Base-by-base conservation (phyloP, 2,888 invertebrate species). In the Gryllus longicercus region DNA sequence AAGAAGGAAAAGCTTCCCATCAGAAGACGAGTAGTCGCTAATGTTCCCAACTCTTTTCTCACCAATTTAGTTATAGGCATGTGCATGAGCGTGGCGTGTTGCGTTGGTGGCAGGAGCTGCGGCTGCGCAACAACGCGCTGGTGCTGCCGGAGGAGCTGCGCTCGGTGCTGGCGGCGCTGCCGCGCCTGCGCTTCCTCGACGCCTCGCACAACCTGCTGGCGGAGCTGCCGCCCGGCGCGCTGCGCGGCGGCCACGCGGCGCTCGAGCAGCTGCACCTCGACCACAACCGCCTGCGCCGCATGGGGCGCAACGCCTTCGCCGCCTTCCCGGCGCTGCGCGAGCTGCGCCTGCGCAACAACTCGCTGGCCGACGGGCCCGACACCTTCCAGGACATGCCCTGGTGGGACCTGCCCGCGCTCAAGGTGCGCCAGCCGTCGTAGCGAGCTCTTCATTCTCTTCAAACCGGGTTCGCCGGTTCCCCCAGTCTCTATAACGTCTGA, bases 241-340 rank as follows among this genome's bases (percentile, higher is more conserved):
- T 96, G 14, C 89, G 93, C 84, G 95, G 95, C 2, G 95, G 95
- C 2, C 95, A 96, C 85, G 92, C 93, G 0, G 93, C 92, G 79
- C 86, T 96, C 83, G 95, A 95, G 87, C 90, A 94, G 83, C 88
- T 96, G 51, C 94, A 95, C 87, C 88, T 96, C 80, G 94, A 95
- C 85, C 92, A 93, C 86, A 96, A 96, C 85, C 90, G 90, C 82
- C 90, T 96, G 78, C 91, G 91, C 81, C 90, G 91, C 78, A 92
- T 96, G 80, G 94, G 95, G 84, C 89, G 93, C 74, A 94, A 95
- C 85, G 93, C 95, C 0, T 93, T 96, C 85, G 91, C 92, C 85
- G 93, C 93, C 21, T 93, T 96, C 93, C 95, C 95, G 0, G 93
- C 95, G 0, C 87, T 97, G 74, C 89, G 95, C 83, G 95, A 96